These are phyloP conservation scores for Podotricha telesiphe DNA, from an alignment of 2,888 invertebrate species.

Conservation along the genomic window DNA sequence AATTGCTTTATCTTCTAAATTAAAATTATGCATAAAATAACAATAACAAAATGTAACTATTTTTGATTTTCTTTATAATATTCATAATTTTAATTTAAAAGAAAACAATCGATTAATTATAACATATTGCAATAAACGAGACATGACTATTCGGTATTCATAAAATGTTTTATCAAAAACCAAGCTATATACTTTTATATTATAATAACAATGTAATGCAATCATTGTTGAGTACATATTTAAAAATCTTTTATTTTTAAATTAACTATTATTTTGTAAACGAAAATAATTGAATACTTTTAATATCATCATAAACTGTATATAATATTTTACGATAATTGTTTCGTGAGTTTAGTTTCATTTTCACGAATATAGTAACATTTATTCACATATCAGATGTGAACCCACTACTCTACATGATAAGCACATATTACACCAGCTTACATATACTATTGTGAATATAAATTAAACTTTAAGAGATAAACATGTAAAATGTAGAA, in stretches of 20 bases:
- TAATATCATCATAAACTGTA: neutral
- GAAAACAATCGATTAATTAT: slow-evolving; percentile 1
- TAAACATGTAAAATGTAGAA: slow-evolving; percentile 16
- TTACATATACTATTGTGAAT: slow-evolving; percentile 1
- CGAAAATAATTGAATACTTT: no score
- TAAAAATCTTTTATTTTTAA: no score
- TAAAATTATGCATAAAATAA: no score
- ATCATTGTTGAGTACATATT: neutral
- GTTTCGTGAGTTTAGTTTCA: no score
- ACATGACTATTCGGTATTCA: slow-evolving; percentile 1
- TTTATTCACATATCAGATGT: neutral
- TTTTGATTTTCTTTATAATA: no score
- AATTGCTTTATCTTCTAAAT: neutral
- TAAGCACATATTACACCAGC: slow-evolving; percentile 5
- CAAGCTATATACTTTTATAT: neutral
- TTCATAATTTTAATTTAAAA: slow-evolving; percentile 7
- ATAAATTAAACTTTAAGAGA: slow-evolving; percentile 4
- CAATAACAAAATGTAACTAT: no score
- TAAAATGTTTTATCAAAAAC: neutral
- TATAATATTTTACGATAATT: neutral
- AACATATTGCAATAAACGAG: neutral
- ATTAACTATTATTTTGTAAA: no score
- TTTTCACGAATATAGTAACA: neutral
- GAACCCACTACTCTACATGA: neutral
- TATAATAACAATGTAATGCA: neutral